Base-by-base conservation (phyloP, 2,113 vertebrate species). In the Syrrhaptes paradoxus region DNA sequence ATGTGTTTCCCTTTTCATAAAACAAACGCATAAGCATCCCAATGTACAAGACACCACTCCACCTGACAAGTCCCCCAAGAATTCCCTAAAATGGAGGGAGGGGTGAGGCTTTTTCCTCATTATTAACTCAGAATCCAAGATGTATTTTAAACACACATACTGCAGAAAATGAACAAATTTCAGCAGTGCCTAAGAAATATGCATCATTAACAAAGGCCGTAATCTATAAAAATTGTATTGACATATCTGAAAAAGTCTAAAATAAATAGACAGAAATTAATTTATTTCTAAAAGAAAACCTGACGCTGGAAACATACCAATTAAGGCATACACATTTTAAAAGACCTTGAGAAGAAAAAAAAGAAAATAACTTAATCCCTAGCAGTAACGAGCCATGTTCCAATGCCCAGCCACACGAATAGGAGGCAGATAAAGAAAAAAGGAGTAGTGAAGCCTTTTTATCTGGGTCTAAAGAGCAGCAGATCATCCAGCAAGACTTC, bases 61-160 rank as follows among this genome's bases (percentile, higher is more conserved):
- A 26, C 31, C 21, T 62, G 59, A 54, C 12, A 49, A 48, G 13
- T 49, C 28, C 28, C 24, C 25, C 21, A 6, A 79, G 21, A 72
- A 16, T 25, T 73, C 6, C 38, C 45, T 58, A 38, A 67, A 89
- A 43, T 11, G 3, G 9, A 66, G 20, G 13, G 63, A 6, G 11
- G 4, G 4, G 11, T 22, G 13, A 9, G 6, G 0, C 9, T 74
- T 46, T 46, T 32, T 9, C 13, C 19, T 76, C 29, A 43, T 48
- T 41, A 34, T 86, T 67, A 55, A 36, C 34, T 65, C 49, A 80
- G 54, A 89, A 71, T 49, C 12, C 36, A 28, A 49, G 12, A 21
- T 38, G 13, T 43, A 32, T 78, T 24, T 36, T 52, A 68, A 72
- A 46, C 18, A 45, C 20, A 57, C 2, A n/a, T 17, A 31, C 7